Percentiles rank a stretch among this genome's conserved stretches.
Conservation (phyloP, 2,888 invertebrate species). For the Meteorus cinctellus region DNA sequence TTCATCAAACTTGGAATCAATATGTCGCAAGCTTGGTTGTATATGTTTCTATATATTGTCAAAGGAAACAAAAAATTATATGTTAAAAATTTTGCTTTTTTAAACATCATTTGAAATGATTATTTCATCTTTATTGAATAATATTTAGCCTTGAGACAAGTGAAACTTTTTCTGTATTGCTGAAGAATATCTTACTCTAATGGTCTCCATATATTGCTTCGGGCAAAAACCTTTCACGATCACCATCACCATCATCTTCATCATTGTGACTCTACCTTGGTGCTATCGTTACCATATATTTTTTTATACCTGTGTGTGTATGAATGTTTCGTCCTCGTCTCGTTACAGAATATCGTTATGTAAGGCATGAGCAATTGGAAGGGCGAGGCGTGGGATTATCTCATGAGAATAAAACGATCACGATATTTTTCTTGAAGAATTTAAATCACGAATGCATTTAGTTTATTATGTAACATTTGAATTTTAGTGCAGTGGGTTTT, state of each 20-base stretch:
- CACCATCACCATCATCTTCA: conserved; percentile 47
- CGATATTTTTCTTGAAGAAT: conserved; percentile 4
- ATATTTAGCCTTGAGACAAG: conserved; percentile 3
- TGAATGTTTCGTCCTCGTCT: conserved; percentile 15
- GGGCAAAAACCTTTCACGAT: conserved; percentile 65
- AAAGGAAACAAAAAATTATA: not conserved
- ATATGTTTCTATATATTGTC: not conserved
- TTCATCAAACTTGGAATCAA: conserved; percentile 51
- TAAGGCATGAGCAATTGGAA: conserved; percentile 54
- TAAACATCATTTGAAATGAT: not conserved
- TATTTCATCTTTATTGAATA: conserved; percentile 8
- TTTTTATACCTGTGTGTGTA: conserved; percentile 23
- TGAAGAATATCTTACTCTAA: conserved; percentile 20
- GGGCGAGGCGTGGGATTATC: conserved; percentile 68
- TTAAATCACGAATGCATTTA: not conserved
- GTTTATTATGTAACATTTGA: not conserved
- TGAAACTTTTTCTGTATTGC: not conserved
- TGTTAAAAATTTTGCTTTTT: not conserved
- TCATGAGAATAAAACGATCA: conserved; percentile 51
- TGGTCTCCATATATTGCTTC: conserved; percentile 15
- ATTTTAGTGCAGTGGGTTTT: not conserved
- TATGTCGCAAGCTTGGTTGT: conserved; percentile 22
- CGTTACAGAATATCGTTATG: conserved; percentile 49
- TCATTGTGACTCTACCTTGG: not conserved
- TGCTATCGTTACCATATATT: not conserved